A percentile compares a stretch with the other conserved stretches of the same genome.
These are phyloP conservation scores for Macropis europaea DNA, from an alignment of 2,888 invertebrate species.

Conservation along the genomic window DNA sequence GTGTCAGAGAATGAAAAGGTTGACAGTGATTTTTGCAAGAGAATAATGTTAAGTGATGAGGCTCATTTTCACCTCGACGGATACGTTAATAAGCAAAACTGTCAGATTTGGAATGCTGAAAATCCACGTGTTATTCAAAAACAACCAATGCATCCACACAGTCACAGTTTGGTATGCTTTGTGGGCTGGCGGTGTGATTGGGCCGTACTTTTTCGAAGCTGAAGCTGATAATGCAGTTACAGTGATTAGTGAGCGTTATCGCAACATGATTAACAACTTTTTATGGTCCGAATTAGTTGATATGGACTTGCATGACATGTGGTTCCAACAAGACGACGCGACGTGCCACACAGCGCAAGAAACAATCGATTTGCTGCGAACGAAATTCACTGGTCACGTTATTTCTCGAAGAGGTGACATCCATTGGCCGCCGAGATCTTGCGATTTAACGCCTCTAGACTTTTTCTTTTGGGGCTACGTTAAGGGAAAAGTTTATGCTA, in stretches of 20 bases:
- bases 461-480: too few species aligned
- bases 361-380: slow-evolving; percentile 6
- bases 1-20: slow-evolving; percentile 18
- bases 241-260: slow-evolving; percentile 61
- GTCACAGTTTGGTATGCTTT: too few species aligned
- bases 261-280: slow-evolving; percentile 63
- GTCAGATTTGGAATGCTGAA: too few species aligned
- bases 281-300: slow-evolving; percentile 26
- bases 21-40: slow-evolving; percentile 27
- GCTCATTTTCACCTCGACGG: slow-evolving; percentile 24
- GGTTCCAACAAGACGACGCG: slow-evolving; percentile 16
- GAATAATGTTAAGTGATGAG: too few species aligned
- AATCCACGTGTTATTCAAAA: slow-evolving; percentile 69
- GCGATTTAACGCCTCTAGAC: too few species aligned
- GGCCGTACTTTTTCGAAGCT: slow-evolving; percentile 72
- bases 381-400: neutral
- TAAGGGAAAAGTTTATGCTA: too few species aligned
- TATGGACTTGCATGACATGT: slow-evolving; percentile 32
- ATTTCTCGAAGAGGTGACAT: too few species aligned
- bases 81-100: slow-evolving; percentile 61
- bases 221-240: slow-evolving; percentile 54
- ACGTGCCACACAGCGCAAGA: slow-evolving; percentile 3
- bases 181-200: too few species aligned
- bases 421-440: too few species aligned
- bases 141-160: slow-evolving; percentile 65